Conservation (phyloP, 2,888 invertebrate species). For the Dimorphilus gyrociliatus region DNA sequence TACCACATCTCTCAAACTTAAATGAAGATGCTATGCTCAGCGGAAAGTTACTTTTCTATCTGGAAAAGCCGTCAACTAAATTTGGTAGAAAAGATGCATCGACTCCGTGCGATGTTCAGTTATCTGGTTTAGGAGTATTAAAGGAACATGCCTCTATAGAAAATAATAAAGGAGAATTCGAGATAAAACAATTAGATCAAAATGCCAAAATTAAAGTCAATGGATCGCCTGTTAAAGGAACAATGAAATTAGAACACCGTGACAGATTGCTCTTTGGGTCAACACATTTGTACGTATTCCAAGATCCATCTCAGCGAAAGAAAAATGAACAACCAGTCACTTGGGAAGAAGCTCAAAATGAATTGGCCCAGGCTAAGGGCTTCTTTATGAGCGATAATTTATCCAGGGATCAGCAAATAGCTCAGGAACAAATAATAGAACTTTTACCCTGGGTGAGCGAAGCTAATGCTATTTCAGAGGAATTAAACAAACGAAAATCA, state of each 20-base stretch:
- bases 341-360: slow-evolving; percentile 38
- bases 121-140: slow-evolving; percentile 18
- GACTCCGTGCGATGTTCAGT: too few species aligned
- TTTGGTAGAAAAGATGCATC: slow-evolving; percentile 35
- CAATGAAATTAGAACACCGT: slow-evolving; percentile 23
- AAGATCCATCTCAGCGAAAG: slow-evolving; percentile 26
- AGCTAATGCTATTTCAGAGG: slow-evolving; percentile 38
- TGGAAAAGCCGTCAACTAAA: slow-evolving; percentile 20
- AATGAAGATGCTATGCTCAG: slow-evolving; percentile 38
- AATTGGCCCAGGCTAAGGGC: slow-evolving; percentile 37
- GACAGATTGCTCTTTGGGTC: slow-evolving; percentile 38
- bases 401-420: slow-evolving; percentile 33
- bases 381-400: slow-evolving; percentile 24
- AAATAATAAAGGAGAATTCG: slow-evolving; percentile 17
- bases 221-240: slow-evolving; percentile 29
- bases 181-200: slow-evolving; percentile 22
- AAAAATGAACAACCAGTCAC: slow-evolving; percentile 17
- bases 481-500: slow-evolving; percentile 34
- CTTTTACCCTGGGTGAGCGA: slow-evolving; percentile 38
- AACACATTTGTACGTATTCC: slow-evolving; percentile 36
- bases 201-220: slow-evolving; percentile 37
- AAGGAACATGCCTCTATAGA: slow-evolving; percentile 29
- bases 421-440: slow-evolving; percentile 37
- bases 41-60: slow-evolving; percentile 31
- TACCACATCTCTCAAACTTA: slow-evolving; percentile 31